phyloP scores from a whole-genome alignment of 2,888 invertebrate species.

The Oligia latruncula region DNA sequence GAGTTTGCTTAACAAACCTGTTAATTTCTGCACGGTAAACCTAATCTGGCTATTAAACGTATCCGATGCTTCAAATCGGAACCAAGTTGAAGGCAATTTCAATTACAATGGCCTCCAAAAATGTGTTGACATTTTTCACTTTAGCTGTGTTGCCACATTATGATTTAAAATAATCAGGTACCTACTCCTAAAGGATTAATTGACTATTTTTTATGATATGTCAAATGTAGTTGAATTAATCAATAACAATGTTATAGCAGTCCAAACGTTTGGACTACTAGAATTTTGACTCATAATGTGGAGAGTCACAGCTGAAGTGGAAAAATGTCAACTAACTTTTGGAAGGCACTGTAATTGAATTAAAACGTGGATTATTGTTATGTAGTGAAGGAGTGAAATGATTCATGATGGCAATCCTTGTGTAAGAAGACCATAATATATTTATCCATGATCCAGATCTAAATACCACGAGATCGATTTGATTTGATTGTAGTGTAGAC shows the following conservation, averaged over 20 bases:
- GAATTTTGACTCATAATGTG: no score
- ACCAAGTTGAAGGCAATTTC: slow-evolving; percentile 13
- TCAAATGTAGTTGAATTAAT: no score
- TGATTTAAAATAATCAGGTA: no score
- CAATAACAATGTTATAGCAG: no score
- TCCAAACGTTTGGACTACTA: no score
- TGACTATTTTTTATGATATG: no score
- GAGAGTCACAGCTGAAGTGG: no score
- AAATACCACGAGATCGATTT: background rate
- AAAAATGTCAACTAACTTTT: no score
- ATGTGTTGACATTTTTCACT: background rate
- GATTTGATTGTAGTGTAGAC: background rate
- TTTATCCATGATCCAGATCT: no score
- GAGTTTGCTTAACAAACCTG: slow-evolving; percentile 35
- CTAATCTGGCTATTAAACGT: slow-evolving; percentile 38
- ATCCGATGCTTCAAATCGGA: slow-evolving; percentile 18
- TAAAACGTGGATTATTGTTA: background rate
- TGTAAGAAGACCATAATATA: no score
- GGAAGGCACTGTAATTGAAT: no score
- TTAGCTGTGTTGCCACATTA: background rate
- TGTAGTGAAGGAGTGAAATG: background rate
- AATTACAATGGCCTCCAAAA: background rate
- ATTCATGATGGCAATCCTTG: background rate
- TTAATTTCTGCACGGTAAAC: slow-evolving; percentile 34
- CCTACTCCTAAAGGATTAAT: no score